Evolutionary conservation across 1,140 invertebrate species (phyloP).

Genomic region (Arctopsyche grandis): DNA sequence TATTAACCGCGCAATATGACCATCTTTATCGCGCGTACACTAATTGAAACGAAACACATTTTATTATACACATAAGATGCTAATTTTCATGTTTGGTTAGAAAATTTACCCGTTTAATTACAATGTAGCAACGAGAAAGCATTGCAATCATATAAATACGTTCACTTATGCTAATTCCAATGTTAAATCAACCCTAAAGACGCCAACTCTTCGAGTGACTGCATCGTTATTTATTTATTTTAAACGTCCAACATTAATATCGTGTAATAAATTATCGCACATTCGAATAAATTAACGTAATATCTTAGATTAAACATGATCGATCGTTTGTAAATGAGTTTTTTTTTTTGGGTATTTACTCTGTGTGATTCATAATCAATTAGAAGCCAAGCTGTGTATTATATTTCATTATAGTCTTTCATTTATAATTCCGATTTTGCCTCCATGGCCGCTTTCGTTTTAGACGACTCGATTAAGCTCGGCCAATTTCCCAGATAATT

Average conservation of each 20-base stretch:
- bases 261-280: slow-evolving; percentile 4
- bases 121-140: too few species aligned
- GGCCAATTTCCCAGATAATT: not conserved
- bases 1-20: too few species aligned
- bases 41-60: too few species aligned
- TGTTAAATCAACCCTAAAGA: not conserved
- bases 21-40: too few species aligned
- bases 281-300: slow-evolving; percentile 13
- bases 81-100: too few species aligned
- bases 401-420: not conserved
- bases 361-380: not conserved
- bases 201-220: not conserved
- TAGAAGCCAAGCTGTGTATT: not conserved
- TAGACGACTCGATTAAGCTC: not conserved
- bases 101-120: too few species aligned
- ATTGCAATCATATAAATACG: too few species aligned
- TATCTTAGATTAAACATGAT: slow-evolving; percentile 3
- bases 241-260: not conserved
- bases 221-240: not conserved
- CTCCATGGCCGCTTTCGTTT: not conserved
- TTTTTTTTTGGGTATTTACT: not conserved
- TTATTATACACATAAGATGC: too few species aligned
- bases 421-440: not conserved
- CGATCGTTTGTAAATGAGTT: slow-evolving; percentile 3
- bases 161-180: too few species aligned